These are phyloP conservation scores for Hydrolagus colliei DNA, from an alignment of 2,797 vertebrate species.

Conservation along the genomic window DNA sequence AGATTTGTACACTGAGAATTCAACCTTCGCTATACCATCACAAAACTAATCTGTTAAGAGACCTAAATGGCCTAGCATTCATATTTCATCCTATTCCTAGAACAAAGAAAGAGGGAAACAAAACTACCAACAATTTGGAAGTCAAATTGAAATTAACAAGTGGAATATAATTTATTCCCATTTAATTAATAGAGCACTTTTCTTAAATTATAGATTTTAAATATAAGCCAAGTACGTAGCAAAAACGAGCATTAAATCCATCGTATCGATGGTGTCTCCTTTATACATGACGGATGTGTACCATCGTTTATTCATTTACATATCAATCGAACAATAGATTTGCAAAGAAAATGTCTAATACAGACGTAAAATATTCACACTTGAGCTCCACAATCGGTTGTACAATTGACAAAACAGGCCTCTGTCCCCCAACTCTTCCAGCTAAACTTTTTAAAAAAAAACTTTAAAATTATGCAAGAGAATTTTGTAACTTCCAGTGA, in stretches of 20 bases:
- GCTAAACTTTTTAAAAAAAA: constrained; percentile 78
- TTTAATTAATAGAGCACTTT: constrained; percentile 69
- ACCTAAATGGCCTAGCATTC: constrained; percentile 56
- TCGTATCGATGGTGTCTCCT: constrained; percentile 91
- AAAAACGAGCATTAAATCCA: constrained; percentile 92
- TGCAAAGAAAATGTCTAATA: constrained; percentile 99
- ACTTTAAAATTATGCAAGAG: constrained; percentile 65
- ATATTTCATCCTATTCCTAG: constrained; percentile 60
- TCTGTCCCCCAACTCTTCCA: constrained; percentile 70
- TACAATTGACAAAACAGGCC: constrained; percentile 84
- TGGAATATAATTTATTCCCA: constrained; percentile 83
- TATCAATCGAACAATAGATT: constrained; percentile 99
- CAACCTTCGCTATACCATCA: constrained; percentile 53
- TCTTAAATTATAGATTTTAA: constrained; percentile 84
- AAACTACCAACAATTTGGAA: constrained; percentile 64
- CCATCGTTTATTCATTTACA: constrained; percentile 96
- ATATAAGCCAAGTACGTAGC: constrained; percentile 86
- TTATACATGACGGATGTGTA: constrained; percentile 96
- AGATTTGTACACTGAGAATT: constrained; percentile 57
- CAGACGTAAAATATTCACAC: constrained; percentile 97
- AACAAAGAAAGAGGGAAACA: constrained; percentile 77
- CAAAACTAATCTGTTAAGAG: constrained; percentile 52
- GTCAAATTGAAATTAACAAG: constrained; percentile 77
- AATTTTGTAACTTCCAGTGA: constrained; percentile 68
- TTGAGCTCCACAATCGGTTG: constrained; percentile 83